Conservation (phyloP, 2,888 invertebrate species). For the Drosophila seclusa region DNA sequence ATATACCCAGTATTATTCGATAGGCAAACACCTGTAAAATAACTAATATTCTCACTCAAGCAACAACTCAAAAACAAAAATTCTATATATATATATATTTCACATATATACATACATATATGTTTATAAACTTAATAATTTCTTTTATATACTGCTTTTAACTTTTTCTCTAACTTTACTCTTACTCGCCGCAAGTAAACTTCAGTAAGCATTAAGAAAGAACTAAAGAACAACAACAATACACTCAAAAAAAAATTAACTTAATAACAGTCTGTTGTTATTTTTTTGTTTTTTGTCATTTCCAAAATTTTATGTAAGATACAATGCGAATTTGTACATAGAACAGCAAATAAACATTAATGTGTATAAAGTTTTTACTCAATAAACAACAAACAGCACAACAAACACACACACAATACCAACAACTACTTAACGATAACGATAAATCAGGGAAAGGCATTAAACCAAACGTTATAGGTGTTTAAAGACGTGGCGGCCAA, state of each 20-base stretch:
- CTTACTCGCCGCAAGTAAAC: slow-evolving; percentile 50
- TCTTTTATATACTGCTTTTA: slow-evolving; percentile 55
- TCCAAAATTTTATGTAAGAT: slow-evolving; percentile 32
- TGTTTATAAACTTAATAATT: slow-evolving; percentile 57
- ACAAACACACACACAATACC: slow-evolving; percentile 33
- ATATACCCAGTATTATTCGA: slow-evolving; percentile 26
- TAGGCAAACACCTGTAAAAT: slow-evolving; percentile 54
- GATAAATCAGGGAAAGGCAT: slow-evolving; percentile 12
- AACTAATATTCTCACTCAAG: slow-evolving; percentile 46
- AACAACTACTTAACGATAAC: slow-evolving; percentile 29
- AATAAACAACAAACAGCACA: slow-evolving; percentile 41
- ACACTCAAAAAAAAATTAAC: slow-evolving; percentile 9
- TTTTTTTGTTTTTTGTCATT: slow-evolving; percentile 11
- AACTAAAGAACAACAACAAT: slow-evolving; percentile 19
- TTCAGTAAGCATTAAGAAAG: slow-evolving; percentile 39
- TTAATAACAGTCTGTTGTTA: slow-evolving; percentile 10
- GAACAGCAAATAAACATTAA: slow-evolving; percentile 23
- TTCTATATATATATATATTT: slow-evolving; percentile 18
- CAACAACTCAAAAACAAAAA: slow-evolving; percentile 14
- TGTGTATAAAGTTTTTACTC: slow-evolving; percentile 39
- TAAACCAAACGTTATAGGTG: not conserved
- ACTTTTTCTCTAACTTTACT: slow-evolving; percentile 59
- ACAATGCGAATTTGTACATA: slow-evolving; percentile 38
- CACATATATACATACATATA: slow-evolving; percentile 33
- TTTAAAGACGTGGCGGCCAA: slow-evolving; percentile 9